Conservation (phyloP, 2,113 vertebrate genomes). For the Brachyhypopomus gauderio region DNA sequence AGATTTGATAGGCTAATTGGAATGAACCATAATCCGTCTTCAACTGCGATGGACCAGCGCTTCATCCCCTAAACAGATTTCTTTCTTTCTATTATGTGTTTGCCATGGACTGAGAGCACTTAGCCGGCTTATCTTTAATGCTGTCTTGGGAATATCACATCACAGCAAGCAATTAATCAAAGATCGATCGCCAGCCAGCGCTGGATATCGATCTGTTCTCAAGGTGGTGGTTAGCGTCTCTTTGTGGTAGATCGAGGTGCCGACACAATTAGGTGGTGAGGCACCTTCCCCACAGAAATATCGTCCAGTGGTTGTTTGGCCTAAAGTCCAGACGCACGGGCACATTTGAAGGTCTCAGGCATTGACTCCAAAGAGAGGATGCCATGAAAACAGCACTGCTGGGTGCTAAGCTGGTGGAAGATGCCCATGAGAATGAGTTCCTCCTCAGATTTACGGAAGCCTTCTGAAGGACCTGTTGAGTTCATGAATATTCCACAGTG, state of each 20-base stretch:
- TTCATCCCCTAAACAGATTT: not conserved
- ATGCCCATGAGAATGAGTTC: not conserved
- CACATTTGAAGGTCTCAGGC: slow-evolving; percentile 21
- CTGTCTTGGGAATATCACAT: slow-evolving; percentile 11
- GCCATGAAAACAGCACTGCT: slow-evolving; percentile 26
- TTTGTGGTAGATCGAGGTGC: slow-evolving; percentile 23
- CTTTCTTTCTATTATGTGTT: slow-evolving; percentile 1
- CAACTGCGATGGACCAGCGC: not conserved
- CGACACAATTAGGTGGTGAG: slow-evolving; percentile 37
- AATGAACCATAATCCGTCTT: not conserved
- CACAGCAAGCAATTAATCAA: slow-evolving; percentile 40
- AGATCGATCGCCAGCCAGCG: slow-evolving; percentile 35
- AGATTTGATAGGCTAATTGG: not conserved
- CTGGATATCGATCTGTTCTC: slow-evolving; percentile 38
- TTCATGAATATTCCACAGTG: not conserved
- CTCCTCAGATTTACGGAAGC: not conserved
- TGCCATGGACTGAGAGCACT: not conserved
- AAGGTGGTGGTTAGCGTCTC: slow-evolving; percentile 15
- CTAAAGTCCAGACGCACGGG: slow-evolving; percentile 22
- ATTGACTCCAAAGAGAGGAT: slow-evolving; percentile 26
- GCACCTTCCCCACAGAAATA: slow-evolving; percentile 8
- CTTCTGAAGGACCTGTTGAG: not conserved
- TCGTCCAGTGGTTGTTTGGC: slow-evolving; percentile 1
- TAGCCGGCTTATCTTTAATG: not conserved
- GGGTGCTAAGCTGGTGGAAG: slow-evolving; percentile 16